Evolutionary conservation across 2,113 vertebrate species (phyloP).

Genomic region (Pedionomus torquatus): DNA sequence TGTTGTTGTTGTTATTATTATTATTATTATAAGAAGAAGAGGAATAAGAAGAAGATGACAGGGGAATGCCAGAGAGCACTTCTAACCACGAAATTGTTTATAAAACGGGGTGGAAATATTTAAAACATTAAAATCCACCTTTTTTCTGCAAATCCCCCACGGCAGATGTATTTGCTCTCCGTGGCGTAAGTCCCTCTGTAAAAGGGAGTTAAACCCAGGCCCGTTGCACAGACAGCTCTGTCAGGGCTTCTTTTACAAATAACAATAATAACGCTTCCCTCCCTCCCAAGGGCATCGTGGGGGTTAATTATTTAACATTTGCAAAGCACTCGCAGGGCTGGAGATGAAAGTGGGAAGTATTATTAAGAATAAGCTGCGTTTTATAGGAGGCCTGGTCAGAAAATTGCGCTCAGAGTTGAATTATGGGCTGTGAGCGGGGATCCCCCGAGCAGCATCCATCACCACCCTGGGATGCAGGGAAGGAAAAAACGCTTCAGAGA

Average conservation of each 20-base stretch:
- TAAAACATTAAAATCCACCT: background rate
- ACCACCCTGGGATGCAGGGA: background rate
- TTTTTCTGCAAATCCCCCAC: background rate
- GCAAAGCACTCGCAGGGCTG: slow-evolving; percentile 19
- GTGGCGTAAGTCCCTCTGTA: background rate
- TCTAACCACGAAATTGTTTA: background rate
- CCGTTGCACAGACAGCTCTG: background rate
- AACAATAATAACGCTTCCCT: background rate
- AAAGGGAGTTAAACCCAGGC: background rate
- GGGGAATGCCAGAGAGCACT: background rate
- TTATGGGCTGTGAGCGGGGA: background rate
- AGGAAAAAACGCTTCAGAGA: background rate
- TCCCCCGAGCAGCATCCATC: background rate
- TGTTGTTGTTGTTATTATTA: too few species aligned
- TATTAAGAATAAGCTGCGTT: background rate
- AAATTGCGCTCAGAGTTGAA: background rate
- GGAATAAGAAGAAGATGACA: too few species aligned
- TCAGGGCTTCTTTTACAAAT: slow-evolving; percentile 16
- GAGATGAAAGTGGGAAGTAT: slow-evolving; percentile 9
- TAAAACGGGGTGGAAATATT: background rate
- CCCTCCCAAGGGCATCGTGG: background rate
- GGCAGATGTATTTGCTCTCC: background rate
- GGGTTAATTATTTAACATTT: slow-evolving; percentile 60
- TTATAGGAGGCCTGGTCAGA: background rate
- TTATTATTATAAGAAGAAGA: too few species aligned